Evolutionary conservation across 2,113 vertebrate species (phyloP).

Genomic region (Zosterops hypoxanthus): DNA sequence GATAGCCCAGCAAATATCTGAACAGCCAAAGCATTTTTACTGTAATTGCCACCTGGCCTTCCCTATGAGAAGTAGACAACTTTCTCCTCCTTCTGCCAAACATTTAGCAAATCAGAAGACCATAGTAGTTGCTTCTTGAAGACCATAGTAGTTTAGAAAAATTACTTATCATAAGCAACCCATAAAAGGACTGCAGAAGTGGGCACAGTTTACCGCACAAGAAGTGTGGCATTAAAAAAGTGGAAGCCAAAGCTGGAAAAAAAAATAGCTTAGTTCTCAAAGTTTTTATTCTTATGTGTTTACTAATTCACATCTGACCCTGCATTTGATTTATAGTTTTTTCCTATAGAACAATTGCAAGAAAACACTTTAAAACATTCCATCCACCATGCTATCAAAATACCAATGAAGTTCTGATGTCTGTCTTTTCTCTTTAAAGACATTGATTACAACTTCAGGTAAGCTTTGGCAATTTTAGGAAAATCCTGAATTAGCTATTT

Average conservation of each 20-base stretch:
- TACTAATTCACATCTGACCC: background rate
- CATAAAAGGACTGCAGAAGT: background rate
- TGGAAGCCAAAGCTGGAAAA: background rate
- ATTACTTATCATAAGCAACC: background rate
- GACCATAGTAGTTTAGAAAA: background rate
- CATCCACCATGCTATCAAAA: background rate
- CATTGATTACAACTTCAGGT: background rate
- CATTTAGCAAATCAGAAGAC: background rate
- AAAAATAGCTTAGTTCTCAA: background rate
- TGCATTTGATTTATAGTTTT: background rate
- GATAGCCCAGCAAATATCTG: background rate
- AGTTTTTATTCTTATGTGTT: background rate
- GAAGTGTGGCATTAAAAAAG: background rate
- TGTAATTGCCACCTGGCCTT: background rate
- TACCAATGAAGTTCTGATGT: background rate
- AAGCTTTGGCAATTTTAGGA: background rate
- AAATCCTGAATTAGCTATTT: background rate
- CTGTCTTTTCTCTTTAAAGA: background rate
- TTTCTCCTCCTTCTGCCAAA: background rate
- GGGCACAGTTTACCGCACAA: accelerated
- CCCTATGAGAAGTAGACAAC: background rate
- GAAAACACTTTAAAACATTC: background rate
- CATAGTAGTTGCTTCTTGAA: background rate
- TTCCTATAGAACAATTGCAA: accelerated
- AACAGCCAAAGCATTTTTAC: background rate